Evolutionary conservation across 2,113 vertebrate species (phyloP).

Genomic region (Rhipidura dahli): DNA sequence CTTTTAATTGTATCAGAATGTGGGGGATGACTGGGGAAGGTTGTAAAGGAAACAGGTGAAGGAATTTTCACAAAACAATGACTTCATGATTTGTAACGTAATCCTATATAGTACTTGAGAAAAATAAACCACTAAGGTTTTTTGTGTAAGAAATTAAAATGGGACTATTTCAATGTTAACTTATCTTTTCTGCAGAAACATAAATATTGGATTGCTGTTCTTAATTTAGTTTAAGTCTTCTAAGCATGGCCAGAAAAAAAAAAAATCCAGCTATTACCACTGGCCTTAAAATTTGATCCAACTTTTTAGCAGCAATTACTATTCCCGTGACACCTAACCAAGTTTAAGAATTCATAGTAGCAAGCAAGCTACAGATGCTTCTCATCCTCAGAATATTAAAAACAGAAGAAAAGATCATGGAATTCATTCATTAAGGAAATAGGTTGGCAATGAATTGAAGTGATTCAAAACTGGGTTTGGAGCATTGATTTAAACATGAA

Average conservation of each 20-base stretch:
- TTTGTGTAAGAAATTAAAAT: neutral
- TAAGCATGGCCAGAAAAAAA: neutral
- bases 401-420: conserved; percentile 23
- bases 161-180: neutral
- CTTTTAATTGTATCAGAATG: neutral
- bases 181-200: neutral
- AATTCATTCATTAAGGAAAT: conserved; percentile 43
- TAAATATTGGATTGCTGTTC: neutral
- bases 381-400: conserved; percentile 33
- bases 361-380: conserved; percentile 63
- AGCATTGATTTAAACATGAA: neutral
- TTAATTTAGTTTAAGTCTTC: neutral
- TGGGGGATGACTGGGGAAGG: accelerated
- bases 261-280: conserved; percentile 42
- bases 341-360: conserved; percentile 52
- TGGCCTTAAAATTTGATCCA: conserved; percentile 53
- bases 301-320: conserved; percentile 64
- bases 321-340: conserved; percentile 15
- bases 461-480: neutral
- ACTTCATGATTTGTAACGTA: neutral
- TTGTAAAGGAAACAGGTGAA: neutral
- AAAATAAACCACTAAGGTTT: neutral
- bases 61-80: neutral
- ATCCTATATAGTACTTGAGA: neutral
- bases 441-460: neutral